A percentile compares a stretch with the other conserved stretches of the same genome.
Conservation (phyloP, 2,113 vertebrate species). For the Callithrix jacchus region DNA sequence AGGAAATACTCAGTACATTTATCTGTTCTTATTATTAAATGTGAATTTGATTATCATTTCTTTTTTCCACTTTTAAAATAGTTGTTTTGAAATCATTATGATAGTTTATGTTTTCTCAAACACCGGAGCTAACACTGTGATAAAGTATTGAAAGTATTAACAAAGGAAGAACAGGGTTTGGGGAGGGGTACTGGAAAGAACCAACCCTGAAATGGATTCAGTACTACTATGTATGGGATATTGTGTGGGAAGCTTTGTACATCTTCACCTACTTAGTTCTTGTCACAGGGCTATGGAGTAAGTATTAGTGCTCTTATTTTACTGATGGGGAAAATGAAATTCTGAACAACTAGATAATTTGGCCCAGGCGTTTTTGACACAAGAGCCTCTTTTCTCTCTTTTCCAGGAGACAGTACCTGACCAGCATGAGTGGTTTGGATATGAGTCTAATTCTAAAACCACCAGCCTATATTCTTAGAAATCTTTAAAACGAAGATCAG, state of each 20-base stretch:
- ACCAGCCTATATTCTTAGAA: neutral
- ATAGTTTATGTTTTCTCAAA: neutral
- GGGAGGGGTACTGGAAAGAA: rapidly evolving
- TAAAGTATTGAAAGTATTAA: neutral
- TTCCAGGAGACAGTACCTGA: neutral
- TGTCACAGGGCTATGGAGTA: rapidly evolving
- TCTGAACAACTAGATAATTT: neutral
- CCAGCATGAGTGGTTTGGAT: neutral
- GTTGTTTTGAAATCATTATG: neutral
- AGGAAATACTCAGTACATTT: neutral
- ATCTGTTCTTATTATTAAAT: neutral
- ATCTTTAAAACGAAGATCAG: neutral
- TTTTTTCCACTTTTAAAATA: neutral
- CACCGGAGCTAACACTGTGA: neutral
- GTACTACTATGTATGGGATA: rapidly evolving
- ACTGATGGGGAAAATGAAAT: neutral
- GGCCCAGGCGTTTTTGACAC: neutral
- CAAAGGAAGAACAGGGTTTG: neutral
- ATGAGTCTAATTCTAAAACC: neutral
- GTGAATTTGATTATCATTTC: neutral
- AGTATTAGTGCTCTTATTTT: neutral
- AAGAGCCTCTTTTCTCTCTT: neutral
- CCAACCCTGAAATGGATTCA: no score
- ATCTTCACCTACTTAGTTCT: neutral
- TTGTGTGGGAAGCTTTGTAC: rapidly evolving